phyloP scores from a whole-genome alignment of 2,888 invertebrate genomes.

The Megastigmus dorsalis region DNA sequence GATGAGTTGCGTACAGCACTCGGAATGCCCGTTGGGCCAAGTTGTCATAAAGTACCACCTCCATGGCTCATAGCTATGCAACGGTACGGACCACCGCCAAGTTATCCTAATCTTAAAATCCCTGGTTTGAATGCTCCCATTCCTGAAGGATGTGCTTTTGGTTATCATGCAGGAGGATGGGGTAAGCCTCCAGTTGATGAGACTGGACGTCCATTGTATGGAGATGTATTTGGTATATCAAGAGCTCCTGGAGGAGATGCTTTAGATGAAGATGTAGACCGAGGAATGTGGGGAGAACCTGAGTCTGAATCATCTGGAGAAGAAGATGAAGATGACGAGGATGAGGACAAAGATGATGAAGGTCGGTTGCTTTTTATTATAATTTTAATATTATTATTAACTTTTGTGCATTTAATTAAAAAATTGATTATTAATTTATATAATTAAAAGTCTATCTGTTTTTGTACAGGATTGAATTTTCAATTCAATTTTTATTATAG shows the following conservation, averaged over 20 bases:
- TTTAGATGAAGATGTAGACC: constrained; percentile 90
- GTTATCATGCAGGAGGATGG: constrained; percentile 99
- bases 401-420: not conserved
- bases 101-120: constrained; percentile 98
- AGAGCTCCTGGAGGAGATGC: constrained; percentile 83
- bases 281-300: constrained; percentile 97
- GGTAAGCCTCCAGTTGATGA: constrained; percentile 99
- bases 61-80: constrained; percentile 99
- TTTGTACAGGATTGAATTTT: no score
- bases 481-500: not conserved
- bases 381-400: not conserved
- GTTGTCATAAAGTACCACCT: constrained; percentile 92
- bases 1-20: constrained; percentile 97
- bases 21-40: constrained; percentile 98
- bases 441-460: no score
- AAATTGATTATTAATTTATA: no score
- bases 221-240: constrained; percentile 95
- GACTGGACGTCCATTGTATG: constrained; percentile 97
- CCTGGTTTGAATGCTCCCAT: constrained; percentile 98
- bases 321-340: constrained; percentile 81
- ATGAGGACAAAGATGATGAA: constrained; percentile 76
- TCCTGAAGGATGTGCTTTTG: constrained; percentile 97
- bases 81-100: constrained; percentile 98
- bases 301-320: constrained; percentile 78
- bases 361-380: constrained; percentile 59